Conservation (phyloP, 2,888 invertebrate species). For the Aromia moschata region DNA sequence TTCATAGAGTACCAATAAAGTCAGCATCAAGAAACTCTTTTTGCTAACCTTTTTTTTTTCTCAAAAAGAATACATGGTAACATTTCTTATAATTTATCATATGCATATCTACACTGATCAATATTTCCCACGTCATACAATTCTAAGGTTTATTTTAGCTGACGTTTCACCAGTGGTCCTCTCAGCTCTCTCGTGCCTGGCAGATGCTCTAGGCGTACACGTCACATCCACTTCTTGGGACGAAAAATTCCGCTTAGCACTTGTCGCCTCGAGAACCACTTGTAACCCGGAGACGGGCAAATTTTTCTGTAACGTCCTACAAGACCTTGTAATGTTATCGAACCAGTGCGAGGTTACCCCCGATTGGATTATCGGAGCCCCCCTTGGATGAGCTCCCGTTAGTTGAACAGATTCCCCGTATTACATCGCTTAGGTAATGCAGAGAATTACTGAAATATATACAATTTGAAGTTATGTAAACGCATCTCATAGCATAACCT, state of each 20-base stretch:
- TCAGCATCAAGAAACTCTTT: too few relatives aligned
- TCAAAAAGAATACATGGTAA: too few relatives aligned
- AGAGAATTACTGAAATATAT: neutral
- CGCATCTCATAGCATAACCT: neutral
- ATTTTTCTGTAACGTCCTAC: constrained; percentile 72
- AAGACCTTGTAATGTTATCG: constrained; percentile 74
- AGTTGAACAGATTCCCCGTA: constrained; percentile 84
- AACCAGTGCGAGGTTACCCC: constrained; percentile 80
- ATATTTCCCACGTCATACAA: too few relatives aligned
- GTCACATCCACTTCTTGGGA: constrained; percentile 86
- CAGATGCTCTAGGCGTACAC: constrained; percentile 81
- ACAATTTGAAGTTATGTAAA: neutral
- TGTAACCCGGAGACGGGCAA: constrained; percentile 56
- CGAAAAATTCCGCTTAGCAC: constrained; percentile 68
- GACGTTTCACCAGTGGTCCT: constrained; percentile 73
- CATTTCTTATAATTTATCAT: too few relatives aligned
- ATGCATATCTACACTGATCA: too few relatives aligned
- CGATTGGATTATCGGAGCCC: constrained; percentile 76
- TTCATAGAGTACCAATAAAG: too few relatives aligned
- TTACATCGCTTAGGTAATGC: constrained; percentile 74
- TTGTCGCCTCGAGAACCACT: constrained; percentile 63
- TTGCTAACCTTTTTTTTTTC: too few relatives aligned
- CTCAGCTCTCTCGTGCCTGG: constrained; percentile 77
- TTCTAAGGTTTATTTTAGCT: too few relatives aligned
- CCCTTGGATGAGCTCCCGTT: constrained; percentile 80